Percentiles rank a stretch among this genome's conserved stretches.
Evolutionary conservation across 1,140 invertebrate species (phyloP).

Genomic region (Nasonia giraulti): DNA sequence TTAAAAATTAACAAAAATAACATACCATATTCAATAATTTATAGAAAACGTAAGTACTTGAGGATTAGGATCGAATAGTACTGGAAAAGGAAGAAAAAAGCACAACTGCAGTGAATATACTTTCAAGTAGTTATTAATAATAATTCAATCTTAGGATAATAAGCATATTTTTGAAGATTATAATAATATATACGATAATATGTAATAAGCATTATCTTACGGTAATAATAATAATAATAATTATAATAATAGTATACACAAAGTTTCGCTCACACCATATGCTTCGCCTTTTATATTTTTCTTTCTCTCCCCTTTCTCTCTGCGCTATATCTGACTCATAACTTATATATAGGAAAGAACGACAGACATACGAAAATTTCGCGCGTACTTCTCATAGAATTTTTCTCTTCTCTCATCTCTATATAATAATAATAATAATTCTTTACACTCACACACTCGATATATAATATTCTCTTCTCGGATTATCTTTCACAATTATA

Average conservation of each 20-base stretch:
- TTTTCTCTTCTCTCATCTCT: background rate
- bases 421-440: background rate
- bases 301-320: background rate
- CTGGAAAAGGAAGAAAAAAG: constrained; percentile 15
- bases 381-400: constrained; percentile 3
- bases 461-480: constrained; percentile 7
- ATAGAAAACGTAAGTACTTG: background rate
- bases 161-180: constrained; percentile 63
- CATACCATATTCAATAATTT: too few species aligned
- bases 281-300: constrained; percentile 1
- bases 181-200: constrained; percentile 60
- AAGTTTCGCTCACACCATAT: constrained; percentile 52
- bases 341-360: constrained; percentile 31
- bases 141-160: constrained; percentile 64
- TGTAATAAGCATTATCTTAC: constrained; percentile 61
- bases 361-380: constrained; percentile 28
- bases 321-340: background rate
- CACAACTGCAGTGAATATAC: constrained; percentile 50
- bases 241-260: constrained; percentile 65
- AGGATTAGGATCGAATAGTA: background rate
- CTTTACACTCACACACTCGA: background rate
- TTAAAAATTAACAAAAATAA: too few species aligned
- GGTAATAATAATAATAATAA: constrained; percentile 39
- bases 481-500: background rate
- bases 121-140: constrained; percentile 66